phyloP scores from a whole-genome alignment of 2,797 vertebrate genomes.

The Cetoscarus ocellatus region DNA sequence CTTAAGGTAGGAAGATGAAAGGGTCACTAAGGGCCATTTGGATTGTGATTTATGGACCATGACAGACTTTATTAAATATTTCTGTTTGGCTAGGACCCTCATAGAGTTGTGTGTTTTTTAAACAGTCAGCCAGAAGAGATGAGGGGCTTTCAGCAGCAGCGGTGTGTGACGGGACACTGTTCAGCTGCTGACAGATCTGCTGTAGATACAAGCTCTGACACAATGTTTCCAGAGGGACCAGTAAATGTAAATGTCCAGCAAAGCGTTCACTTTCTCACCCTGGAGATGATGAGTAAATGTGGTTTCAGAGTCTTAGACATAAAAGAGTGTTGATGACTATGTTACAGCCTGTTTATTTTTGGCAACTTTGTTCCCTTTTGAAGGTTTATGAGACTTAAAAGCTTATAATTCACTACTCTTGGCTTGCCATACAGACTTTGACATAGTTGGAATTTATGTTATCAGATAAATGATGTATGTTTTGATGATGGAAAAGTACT shows the following conservation, averaged over 20 bases:
- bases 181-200: conserved; percentile 50
- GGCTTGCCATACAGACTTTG: conserved; percentile 6
- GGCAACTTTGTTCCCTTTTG: background rate
- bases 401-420: background rate
- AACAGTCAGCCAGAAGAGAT: conserved; percentile 54
- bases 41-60: conserved; percentile 54
- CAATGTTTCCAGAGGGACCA: conserved; percentile 26
- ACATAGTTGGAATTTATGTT: background rate
- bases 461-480: background rate
- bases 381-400: background rate
- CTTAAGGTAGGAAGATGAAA: conserved; percentile 34
- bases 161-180: conserved; percentile 60
- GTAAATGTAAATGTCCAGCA: conserved; percentile 16
- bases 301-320: conserved; percentile 3
- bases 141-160: conserved; percentile 60
- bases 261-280: conserved; percentile 33
- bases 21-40: conserved; percentile 48
- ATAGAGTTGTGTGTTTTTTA: conserved; percentile 60
- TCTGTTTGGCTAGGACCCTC: conserved; percentile 68
- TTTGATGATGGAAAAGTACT: background rate
- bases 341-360: background rate
- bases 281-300: conserved; percentile 5
- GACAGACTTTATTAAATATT: conserved; percentile 70
- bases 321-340: background rate
- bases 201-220: conserved; percentile 30